phyloP scores from a whole-genome alignment of 2,888 invertebrate genomes.

The Andricus quercusramuli region DNA sequence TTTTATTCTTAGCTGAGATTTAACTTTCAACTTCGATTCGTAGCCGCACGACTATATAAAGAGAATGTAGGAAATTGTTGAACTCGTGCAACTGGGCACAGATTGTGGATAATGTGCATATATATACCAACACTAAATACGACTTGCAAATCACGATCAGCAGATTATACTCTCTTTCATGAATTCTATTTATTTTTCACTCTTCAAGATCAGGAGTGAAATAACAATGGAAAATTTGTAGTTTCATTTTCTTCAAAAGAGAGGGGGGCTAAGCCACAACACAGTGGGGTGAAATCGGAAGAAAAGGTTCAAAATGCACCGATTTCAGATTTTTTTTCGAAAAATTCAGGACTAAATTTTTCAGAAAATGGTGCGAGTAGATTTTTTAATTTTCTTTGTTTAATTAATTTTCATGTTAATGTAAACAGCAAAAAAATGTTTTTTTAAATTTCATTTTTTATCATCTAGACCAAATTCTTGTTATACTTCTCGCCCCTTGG shows the following conservation, averaged over 20 bases:
- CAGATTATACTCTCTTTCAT: slow-evolving; percentile 19
- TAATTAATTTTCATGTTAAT: too few relatives aligned
- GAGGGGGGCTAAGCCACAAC: too few relatives aligned
- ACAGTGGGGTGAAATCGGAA: too few relatives aligned
- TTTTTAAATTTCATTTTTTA: too few relatives aligned
- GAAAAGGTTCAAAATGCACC: too few relatives aligned
- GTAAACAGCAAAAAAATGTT: too few relatives aligned
- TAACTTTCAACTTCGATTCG: slow-evolving; percentile 38
- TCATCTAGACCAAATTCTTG: too few relatives aligned
- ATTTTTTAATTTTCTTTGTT: too few relatives aligned
- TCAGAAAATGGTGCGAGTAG: too few relatives aligned
- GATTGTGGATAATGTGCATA: slow-evolving; percentile 38
- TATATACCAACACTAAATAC: slow-evolving; percentile 17
- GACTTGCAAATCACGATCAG: slow-evolving; percentile 26
- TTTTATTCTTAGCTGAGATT: slow-evolving; percentile 6
- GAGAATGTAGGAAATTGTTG: slow-evolving; percentile 41
- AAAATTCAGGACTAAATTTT: too few relatives aligned
- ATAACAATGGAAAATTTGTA: slow-evolving; percentile 23
- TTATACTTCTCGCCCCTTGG: too few relatives aligned
- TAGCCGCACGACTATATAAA: slow-evolving; percentile 33
- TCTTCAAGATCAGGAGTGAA: slow-evolving; percentile 17
- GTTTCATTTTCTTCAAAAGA: neutral
- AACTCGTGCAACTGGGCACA: slow-evolving; percentile 11
- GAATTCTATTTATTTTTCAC: slow-evolving; percentile 28
- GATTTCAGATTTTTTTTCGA: too few relatives aligned